Evolutionary conservation across 2,797 vertebrate species (phyloP), one percentile per base, ranked within the genome.

Genomic region (Poecilia velifera): DNA sequence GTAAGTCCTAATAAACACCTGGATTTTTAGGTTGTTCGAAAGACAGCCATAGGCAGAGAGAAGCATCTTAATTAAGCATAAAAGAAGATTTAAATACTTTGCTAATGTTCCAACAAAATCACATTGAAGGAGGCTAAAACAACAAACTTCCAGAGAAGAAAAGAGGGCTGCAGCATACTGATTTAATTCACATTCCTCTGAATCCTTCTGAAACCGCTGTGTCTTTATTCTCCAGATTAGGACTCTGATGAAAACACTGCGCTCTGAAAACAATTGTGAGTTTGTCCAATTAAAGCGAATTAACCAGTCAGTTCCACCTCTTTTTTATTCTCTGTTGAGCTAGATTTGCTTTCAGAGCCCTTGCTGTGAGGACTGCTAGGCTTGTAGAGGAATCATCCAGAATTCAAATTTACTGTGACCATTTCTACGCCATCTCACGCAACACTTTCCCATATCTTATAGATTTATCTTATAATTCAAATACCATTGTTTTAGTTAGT

Each of bases 261-360:
- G 3, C n/a, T 57, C 76, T 39, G 59, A 45, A 78, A 78, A 39
- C 70, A 10, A 41, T 73, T 79, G 77, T 25, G 51, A 59, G 43
- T 79, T 79, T 64, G 72, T 13, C 36, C 36, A 74, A 51, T 74
- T 64, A 66, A 64, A 79, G 14, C 43, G 72, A 66, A 74, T 66
- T 28, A 73, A 79, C 64, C 34, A 41, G 72, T 43, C 53, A n/a
- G 55, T 46, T 64, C 16, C 28, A 39, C 46, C 18, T 6, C 22
- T 25, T 51, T 73, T 41, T 28, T 25, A 28, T 53, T 43, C 72
- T 66, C 28, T 66, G 64, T 43, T 46, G 86, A 88, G 79, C 0
- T 78, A 66, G 73, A 74, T 84, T 76, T 64, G 36, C 22, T 72
- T 80, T 86, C 77, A 53, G 72, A 80, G 34, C 80, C 76, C 57